Percentiles rank a stretch among this genome's conserved stretches.
These are phyloP conservation scores for Hedya salicella DNA, from an alignment of 2,888 invertebrate species.

Conservation along the genomic window DNA sequence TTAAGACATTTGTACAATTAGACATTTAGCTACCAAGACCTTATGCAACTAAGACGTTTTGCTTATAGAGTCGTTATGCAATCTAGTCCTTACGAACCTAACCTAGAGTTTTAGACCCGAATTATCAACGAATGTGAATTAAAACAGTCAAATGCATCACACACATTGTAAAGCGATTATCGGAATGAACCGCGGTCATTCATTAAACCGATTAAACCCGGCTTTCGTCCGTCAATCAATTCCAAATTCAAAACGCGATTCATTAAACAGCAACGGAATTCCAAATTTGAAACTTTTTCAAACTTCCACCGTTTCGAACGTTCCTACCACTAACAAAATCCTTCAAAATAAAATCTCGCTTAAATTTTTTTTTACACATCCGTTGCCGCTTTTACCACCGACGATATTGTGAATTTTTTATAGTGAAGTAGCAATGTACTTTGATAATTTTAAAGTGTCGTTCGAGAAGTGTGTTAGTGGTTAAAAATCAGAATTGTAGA, in stretches of 20 bases:
- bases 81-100: no score
- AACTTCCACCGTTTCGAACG: constrained; percentile 2
- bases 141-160: no score
- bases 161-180: no score
- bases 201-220: constrained; percentile 1
- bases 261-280: constrained; percentile 30
- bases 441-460: not conserved
- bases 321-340: not conserved
- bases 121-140: no score
- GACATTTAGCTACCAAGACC: no score
- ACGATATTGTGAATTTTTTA: no score
- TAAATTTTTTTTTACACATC: not conserved
- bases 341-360: not conserved
- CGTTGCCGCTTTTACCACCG: not conserved
- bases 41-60: no score
- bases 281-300: constrained; percentile 32
- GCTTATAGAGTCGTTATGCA: no score
- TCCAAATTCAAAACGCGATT: constrained; percentile 34
- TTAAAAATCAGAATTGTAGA: constrained; percentile 33
- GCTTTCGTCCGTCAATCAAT: constrained; percentile 19
- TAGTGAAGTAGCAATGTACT: constrained; percentile 1
- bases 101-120: no score
- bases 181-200: not conserved
- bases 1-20: no score
- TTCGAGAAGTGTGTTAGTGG: not conserved